Conservation (phyloP, 2,113 vertebrate species). For the Riparia riparia region DNA sequence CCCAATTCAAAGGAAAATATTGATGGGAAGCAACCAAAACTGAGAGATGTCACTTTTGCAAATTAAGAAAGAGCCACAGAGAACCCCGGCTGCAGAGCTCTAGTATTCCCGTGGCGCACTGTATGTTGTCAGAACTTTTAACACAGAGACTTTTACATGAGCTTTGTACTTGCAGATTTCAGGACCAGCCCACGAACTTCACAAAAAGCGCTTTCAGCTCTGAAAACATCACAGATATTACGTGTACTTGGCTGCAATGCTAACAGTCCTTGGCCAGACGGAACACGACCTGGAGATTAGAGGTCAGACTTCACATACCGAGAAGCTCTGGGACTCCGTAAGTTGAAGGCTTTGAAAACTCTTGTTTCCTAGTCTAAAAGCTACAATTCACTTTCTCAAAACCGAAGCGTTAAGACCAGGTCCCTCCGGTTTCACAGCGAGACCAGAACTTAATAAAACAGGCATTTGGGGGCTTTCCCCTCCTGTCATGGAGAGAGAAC, state of each 20-base stretch:
- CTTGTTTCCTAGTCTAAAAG: background rate
- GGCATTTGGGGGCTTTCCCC: fast-evolving
- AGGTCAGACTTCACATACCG: background rate
- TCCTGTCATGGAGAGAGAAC: fast-evolving
- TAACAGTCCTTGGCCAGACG: too few species aligned
- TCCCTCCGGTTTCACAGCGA: background rate
- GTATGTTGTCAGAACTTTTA: background rate
- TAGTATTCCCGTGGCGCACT: fast-evolving
- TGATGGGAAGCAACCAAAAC: background rate
- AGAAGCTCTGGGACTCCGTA: fast-evolving
- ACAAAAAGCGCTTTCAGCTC: background rate
- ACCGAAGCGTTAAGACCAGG: fast-evolving
- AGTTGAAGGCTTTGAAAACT: background rate
- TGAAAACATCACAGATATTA: background rate
- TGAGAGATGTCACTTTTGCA: background rate
- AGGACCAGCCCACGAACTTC: background rate
- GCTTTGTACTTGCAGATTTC: background rate
- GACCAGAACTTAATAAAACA: background rate
- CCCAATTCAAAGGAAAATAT: background rate
- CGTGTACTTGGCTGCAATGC: fast-evolving
- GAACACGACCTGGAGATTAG: fast-evolving
- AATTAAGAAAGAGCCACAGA: background rate
- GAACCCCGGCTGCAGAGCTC: background rate
- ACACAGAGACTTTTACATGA: fast-evolving
- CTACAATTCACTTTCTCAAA: background rate